Conservation (phyloP, 2,888 invertebrate genomes). For the Salpingus planirostris region DNA sequence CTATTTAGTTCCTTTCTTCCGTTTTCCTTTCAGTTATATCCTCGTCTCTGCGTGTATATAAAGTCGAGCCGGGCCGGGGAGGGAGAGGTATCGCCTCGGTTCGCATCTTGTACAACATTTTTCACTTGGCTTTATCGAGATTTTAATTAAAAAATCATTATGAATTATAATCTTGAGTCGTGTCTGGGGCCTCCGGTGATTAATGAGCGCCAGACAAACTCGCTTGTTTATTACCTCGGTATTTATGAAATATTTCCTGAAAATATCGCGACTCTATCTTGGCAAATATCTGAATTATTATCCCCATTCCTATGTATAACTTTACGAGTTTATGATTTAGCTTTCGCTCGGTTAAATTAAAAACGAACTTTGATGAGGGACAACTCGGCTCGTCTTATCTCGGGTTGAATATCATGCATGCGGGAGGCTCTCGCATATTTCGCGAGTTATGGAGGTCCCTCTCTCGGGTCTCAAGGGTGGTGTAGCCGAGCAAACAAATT, state of each 20-base stretch:
- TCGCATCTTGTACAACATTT: conserved; percentile 27
- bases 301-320: too few relatives aligned
- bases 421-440: too few relatives aligned
- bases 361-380: too few relatives aligned
- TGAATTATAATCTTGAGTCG: conserved; percentile 27
- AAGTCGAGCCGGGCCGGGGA: too few relatives aligned
- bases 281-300: conserved; percentile 5
- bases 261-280: conserved; percentile 14
- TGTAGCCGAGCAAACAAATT: conserved; percentile 36
- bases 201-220: conserved; percentile 18
- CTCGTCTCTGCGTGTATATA: conserved; percentile 18
- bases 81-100: conserved; percentile 20
- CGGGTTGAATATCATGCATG: too few relatives aligned
- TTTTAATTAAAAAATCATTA: conserved; percentile 32
- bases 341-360: too few relatives aligned
- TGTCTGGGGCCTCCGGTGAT: conserved; percentile 20
- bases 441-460: too few relatives aligned
- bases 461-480: conserved; percentile 30
- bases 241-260: conserved; percentile 15
- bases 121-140: conserved; percentile 27
- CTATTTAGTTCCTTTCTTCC: conserved; percentile 15
- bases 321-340: too few relatives aligned
- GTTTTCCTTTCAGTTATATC: conserved; percentile 14
- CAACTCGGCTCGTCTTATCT: too few relatives aligned
- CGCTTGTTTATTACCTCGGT: conserved; percentile 17